Conservation (phyloP, 2,797 vertebrate species). For the Spizella passerina region DNA sequence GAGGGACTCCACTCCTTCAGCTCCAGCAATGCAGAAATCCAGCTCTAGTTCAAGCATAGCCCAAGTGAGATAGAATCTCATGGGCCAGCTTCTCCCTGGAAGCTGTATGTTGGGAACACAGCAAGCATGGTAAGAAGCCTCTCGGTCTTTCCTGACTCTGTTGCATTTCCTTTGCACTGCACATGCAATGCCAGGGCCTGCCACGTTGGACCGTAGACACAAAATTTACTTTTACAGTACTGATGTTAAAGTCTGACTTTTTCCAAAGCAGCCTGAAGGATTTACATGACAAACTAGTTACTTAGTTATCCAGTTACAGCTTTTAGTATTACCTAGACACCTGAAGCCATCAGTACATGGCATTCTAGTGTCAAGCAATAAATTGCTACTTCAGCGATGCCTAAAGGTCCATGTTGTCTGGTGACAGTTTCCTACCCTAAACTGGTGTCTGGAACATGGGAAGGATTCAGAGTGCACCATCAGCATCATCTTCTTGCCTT, state of each 20-base stretch:
- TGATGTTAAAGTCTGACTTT: neutral
- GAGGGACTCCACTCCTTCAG: neutral
- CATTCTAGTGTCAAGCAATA: neutral
- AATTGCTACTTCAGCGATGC: neutral
- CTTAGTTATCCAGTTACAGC: neutral
- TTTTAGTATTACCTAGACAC: neutral
- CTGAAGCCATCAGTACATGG: neutral
- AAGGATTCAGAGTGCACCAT: neutral
- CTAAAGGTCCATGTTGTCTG: neutral
- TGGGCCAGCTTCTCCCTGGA: neutral
- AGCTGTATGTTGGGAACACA: accelerated
- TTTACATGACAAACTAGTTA: neutral
- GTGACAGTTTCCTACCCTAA: neutral
- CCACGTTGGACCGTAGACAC: neutral
- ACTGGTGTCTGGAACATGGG: neutral
- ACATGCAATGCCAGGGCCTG: neutral
- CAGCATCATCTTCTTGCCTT: neutral
- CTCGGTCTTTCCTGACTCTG: neutral
- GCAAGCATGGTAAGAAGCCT: neutral
- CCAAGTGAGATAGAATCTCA: neutral
- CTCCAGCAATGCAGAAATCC: neutral
- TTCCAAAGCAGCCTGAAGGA: neutral
- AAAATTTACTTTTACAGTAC: neutral
- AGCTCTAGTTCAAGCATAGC: neutral
- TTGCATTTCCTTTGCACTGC: neutral